A percentile compares a stretch with the other conserved stretches of the same genome.
These are phyloP conservation scores for Gymnoscelis rufifasciata DNA, from an alignment of 2,888 invertebrate species.

Conservation along the genomic window DNA sequence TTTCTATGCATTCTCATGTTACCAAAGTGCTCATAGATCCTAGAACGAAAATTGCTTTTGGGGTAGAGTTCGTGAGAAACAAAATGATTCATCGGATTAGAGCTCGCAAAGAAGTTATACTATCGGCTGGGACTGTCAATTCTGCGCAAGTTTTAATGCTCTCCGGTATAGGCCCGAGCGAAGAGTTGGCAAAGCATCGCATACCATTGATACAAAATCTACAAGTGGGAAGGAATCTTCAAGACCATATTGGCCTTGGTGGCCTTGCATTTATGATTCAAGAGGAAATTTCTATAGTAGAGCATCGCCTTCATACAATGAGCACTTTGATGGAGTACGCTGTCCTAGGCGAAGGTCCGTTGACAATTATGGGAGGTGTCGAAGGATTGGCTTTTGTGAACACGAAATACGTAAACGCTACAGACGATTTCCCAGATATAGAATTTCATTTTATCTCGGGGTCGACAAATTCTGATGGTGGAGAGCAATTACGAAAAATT, in stretches of 20 bases:
- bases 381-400: conserved; percentile 94
- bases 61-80: conserved; percentile 88
- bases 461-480: conserved; percentile 91
- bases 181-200: conserved; percentile 83
- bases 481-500: conserved; percentile 87
- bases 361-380: conserved; percentile 93
- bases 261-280: conserved; percentile 91
- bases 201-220: conserved; percentile 90
- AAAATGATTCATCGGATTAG: conserved; percentile 85
- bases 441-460: conserved; percentile 94
- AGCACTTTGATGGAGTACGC: conserved; percentile 91
- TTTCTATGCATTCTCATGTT: conserved; percentile 89
- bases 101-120: conserved; percentile 91
- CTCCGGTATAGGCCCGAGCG: conserved; percentile 90
- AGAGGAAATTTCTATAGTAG: conserved; percentile 87
- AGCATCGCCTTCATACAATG: conserved; percentile 87
- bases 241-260: conserved; percentile 93
- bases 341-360: conserved; percentile 88
- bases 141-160: conserved; percentile 96
- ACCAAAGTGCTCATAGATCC: conserved; percentile 87
- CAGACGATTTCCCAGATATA: conserved; percentile 92
- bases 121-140: conserved; percentile 95
- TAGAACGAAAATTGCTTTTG: conserved; percentile 86
- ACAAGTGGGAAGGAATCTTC: conserved; percentile 90
- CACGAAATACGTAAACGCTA: conserved; percentile 88